phyloP scores from a whole-genome alignment of 2,888 invertebrate genomes.

The Drosophila barbarae region DNA sequence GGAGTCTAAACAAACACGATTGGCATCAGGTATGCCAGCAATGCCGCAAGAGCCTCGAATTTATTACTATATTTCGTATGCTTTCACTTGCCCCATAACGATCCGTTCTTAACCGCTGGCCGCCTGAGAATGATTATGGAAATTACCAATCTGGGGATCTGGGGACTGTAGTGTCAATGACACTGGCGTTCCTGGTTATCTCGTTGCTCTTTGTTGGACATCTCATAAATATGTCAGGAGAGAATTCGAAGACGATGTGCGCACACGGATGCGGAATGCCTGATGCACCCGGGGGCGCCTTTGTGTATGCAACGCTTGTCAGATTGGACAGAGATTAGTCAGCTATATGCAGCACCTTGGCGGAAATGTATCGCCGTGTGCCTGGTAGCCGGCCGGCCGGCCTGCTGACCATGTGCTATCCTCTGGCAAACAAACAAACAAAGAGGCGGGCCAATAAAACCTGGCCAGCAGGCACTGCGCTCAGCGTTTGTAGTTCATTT shows the following conservation, averaged over 20 bases:
- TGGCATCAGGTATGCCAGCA: conserved; percentile 47
- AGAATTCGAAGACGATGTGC: not conserved
- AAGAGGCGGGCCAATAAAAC: conserved; percentile 28
- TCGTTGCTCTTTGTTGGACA: conserved; percentile 8
- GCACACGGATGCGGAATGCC: conserved; percentile 21
- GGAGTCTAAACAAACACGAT: conserved; percentile 55
- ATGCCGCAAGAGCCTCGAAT: conserved; percentile 26
- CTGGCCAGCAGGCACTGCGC: conserved; percentile 8
- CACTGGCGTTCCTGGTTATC: conserved; percentile 8
- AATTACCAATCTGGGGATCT: not conserved
- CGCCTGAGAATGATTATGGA: conserved; percentile 11
- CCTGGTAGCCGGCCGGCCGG: conserved; percentile 18
- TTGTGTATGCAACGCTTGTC: conserved; percentile 44
- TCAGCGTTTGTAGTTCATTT: conserved; percentile 13
- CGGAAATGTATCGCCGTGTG: conserved; percentile 20
- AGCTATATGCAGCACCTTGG: conserved; percentile 27
- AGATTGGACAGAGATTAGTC: conserved; percentile 2
- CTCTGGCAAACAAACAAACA: conserved; percentile 35
- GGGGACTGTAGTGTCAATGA: conserved; percentile 42
- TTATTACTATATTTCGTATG: not conserved
- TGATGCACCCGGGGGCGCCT: conserved; percentile 31
- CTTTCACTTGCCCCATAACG: conserved; percentile 14
- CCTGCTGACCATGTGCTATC: conserved; percentile 39
- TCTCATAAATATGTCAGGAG: conserved; percentile 32
- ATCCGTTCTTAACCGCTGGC: conserved; percentile 8